phyloP scores from a whole-genome alignment of 2,888 invertebrate species.

The Isoperla grammatica region DNA sequence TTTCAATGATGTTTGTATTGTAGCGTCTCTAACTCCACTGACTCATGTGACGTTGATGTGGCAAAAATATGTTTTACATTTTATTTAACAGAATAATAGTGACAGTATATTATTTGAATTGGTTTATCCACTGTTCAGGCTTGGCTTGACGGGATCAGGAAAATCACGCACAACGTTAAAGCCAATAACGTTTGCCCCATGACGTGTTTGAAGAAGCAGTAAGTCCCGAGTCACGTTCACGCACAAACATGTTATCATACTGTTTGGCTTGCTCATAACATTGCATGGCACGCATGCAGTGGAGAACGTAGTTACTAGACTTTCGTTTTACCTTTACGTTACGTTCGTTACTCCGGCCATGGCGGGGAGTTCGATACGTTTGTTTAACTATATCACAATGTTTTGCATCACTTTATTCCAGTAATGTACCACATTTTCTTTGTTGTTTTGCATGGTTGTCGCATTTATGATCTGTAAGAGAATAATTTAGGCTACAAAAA shows the following conservation, averaged over 20 bases:
- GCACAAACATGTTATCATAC: slow-evolving; percentile 2
- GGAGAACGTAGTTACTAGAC: background rate
- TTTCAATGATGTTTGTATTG: too few relatives aligned
- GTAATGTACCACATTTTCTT: background rate
- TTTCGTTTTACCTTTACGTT: slow-evolving; percentile 16
- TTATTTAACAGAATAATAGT: too few relatives aligned
- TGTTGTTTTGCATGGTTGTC: background rate
- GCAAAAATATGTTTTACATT: too few relatives aligned
- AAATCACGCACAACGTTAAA: slow-evolving; percentile 97
- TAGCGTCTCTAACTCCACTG: too few relatives aligned
- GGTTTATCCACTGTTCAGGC: slow-evolving; percentile 52
- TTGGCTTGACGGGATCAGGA: slow-evolving; percentile 92
- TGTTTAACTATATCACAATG: too few relatives aligned
- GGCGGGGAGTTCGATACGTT: background rate
- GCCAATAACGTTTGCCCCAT: slow-evolving; percentile 98
- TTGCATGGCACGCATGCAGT: background rate
- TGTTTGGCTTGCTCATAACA: background rate
- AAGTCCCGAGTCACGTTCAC: slow-evolving; percentile 54
- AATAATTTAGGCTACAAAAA: slow-evolving; percentile 12
- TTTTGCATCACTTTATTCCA: background rate
- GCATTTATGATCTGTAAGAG: slow-evolving; percentile 1
- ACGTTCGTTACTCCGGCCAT: background rate
- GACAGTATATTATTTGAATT: too few relatives aligned
- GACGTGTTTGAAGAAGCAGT: slow-evolving; percentile 99
- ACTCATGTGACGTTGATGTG: too few relatives aligned